Evolutionary conservation across 2,888 invertebrate species (phyloP).

Genomic region (Octodonta nipae): DNA sequence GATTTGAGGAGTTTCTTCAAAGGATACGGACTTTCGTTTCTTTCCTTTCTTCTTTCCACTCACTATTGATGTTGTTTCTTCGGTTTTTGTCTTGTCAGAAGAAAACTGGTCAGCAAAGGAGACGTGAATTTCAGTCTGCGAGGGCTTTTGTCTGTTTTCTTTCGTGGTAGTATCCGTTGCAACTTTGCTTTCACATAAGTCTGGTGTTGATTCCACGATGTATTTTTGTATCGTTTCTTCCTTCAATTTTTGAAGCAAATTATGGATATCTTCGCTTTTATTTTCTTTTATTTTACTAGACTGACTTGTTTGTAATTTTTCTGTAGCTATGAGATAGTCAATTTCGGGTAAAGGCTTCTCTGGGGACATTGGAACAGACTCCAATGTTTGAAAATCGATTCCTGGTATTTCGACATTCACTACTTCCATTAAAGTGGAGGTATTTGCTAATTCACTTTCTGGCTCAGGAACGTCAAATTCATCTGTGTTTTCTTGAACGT

Average conservation of each 20-base stretch:
- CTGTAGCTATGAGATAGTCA: conserved; percentile 10
- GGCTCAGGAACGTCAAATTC: neutral
- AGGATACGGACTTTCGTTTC: conserved; percentile 29
- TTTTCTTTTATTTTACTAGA: too few relatives aligned
- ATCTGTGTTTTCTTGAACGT: neutral
- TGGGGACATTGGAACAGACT: conserved; percentile 9
- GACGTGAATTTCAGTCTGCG: conserved; percentile 8
- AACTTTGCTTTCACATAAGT: too few relatives aligned
- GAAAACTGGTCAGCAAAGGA: neutral
- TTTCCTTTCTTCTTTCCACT: conserved; percentile 15
- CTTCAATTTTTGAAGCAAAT: conserved; percentile 8
- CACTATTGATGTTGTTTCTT: neutral
- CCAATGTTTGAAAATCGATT: neutral
- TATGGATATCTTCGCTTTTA: conserved; percentile 4
- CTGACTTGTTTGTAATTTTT: too few relatives aligned
- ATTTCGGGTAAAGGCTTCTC: conserved; percentile 13
- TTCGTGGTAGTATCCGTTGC: neutral
- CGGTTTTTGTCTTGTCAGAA: neutral
- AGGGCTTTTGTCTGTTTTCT: conserved; percentile 3
- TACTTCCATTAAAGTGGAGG: too few relatives aligned
- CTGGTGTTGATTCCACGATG: too few relatives aligned
- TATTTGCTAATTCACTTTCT: neutral
- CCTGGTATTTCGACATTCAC: neutral
- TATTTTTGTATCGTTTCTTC: conserved; percentile 11
- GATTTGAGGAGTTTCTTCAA: conserved; percentile 27